Evolutionary conservation across 2,797 vertebrate species (phyloP), one percentile per base, ranked within the genome.

Genomic region (Leptatherina wallacei): DNA sequence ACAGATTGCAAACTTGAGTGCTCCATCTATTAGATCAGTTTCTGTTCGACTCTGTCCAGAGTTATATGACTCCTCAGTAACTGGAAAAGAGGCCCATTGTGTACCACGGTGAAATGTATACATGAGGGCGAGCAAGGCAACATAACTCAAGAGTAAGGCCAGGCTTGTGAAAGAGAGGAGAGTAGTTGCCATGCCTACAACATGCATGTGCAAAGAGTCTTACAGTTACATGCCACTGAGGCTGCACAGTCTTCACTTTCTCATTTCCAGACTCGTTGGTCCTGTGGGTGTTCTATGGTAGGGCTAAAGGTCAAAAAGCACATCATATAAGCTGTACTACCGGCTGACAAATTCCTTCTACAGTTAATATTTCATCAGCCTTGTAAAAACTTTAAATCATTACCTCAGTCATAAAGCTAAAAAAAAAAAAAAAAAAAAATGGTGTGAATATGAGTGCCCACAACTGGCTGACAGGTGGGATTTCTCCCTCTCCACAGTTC

Each of bases 111-210:
- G 13, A 10, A 22, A 40, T 27, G 32, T 29, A 22, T 61, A n/a
- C 0, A 6, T 42, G 6, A 35, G 22, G 12, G 29, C 18, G 27
- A 30, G 59, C n/a, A 64, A 62, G n/a, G 65, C 30, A 36, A 66
- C 29, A 66, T 71, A 82, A 81, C 83, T 73, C 73, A 77, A 85
- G 62, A 42, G 61, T 12, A 16, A 74, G 71, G 71, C 70, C 65
- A 78, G 30, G 44, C 66, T 71, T 65, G 61, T 65, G 30, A 74
- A 67, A 44, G 40, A 71, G 54, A 20, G 10, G 4, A 63, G 64
- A 75, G 65, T 73, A 11, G 85, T 92, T 93, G 81, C 86, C 86
- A 89, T 90, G 90, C 74, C 88, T 78, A 93, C 90, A 64, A 77
- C 82, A 85, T 82, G 67, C 80, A 81, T 81, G 77, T 79, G 66